phyloP scores from a whole-genome alignment of 37 sponge, comb jelly and placozoan genomes.

The Aphrocallistes beatrix region DNA sequence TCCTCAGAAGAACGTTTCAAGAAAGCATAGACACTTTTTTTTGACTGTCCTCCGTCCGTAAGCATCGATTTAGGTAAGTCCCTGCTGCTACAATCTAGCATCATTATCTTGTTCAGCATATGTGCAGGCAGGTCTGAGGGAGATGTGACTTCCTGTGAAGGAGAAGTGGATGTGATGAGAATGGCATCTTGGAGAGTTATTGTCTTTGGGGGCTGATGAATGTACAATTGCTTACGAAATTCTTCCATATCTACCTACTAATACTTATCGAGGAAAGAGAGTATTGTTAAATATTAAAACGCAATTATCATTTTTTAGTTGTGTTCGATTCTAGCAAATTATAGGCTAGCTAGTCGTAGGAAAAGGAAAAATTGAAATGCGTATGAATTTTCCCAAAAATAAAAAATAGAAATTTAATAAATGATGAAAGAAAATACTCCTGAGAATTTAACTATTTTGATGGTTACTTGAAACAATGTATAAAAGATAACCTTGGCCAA shows the following conservation, averaged over 20 bases:
- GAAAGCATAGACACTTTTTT: neutral
- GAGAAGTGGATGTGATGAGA: neutral
- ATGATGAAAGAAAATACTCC: too few relatives aligned
- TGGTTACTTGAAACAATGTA: too few relatives aligned
- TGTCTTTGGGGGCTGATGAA: neutral
- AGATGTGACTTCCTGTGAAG: neutral
- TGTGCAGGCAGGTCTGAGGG: neutral
- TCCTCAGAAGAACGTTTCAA: neutral
- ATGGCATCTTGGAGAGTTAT: neutral
- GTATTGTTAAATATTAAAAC: too few relatives aligned
- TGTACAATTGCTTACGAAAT: neutral
- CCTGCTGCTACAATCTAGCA: constrained; percentile 6
- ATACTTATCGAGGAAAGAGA: too few relatives aligned
- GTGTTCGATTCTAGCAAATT: too few relatives aligned
- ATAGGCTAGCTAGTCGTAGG: too few relatives aligned
- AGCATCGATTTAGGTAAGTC: neutral
- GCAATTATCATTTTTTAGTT: too few relatives aligned
- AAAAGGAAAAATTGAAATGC: too few relatives aligned
- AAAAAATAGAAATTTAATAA: too few relatives aligned
- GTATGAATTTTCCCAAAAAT: too few relatives aligned
- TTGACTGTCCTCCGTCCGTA: neutral
- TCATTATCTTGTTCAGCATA: neutral
- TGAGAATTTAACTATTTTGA: too few relatives aligned
- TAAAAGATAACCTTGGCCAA: too few relatives aligned
- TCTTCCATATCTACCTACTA: neutral